These are phyloP conservation scores for Camponotus vicinus DNA, from an alignment of 1,140 invertebrate genomes.

Conservation along the genomic window DNA sequence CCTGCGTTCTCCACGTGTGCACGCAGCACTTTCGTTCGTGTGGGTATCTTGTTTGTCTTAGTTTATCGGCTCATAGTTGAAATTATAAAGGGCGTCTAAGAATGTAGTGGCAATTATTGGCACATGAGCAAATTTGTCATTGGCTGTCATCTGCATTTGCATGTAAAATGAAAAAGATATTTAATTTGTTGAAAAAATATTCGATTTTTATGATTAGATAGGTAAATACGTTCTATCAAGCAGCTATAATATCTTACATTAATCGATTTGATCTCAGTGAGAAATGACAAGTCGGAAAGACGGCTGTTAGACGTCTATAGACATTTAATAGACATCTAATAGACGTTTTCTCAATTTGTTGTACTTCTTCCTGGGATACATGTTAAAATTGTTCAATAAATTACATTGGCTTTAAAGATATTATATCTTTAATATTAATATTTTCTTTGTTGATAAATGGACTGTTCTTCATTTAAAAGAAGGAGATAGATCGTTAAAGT, in stretches of 20 bases:
- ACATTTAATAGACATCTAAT: too few species aligned
- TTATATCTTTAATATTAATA: conserved; percentile 11
- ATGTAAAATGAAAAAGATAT: background rate
- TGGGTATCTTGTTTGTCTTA: background rate
- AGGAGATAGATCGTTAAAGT: conserved; percentile 14
- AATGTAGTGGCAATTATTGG: conserved; percentile 4
- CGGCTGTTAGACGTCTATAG: too few species aligned
- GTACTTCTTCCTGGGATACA: too few species aligned
- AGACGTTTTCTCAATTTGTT: too few species aligned
- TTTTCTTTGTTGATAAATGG: background rate
- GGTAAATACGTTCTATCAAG: background rate
- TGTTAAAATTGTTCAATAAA: background rate
- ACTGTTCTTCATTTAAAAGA: background rate
- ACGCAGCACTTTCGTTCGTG: conserved; percentile 19
- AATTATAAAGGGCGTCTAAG: conserved; percentile 36
- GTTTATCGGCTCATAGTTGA: conserved; percentile 24
- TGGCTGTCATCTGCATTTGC: background rate
- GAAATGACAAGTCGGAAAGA: too few species aligned
- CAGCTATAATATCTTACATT: background rate
- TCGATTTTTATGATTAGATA: background rate
- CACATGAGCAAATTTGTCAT: background rate
- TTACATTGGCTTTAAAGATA: background rate
- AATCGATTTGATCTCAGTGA: background rate
- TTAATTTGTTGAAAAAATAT: background rate
- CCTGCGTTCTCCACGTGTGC: conserved; percentile 44